phyloP scores from a whole-genome alignment of 1,140 invertebrate genomes.

The Orussus abietinus region DNA sequence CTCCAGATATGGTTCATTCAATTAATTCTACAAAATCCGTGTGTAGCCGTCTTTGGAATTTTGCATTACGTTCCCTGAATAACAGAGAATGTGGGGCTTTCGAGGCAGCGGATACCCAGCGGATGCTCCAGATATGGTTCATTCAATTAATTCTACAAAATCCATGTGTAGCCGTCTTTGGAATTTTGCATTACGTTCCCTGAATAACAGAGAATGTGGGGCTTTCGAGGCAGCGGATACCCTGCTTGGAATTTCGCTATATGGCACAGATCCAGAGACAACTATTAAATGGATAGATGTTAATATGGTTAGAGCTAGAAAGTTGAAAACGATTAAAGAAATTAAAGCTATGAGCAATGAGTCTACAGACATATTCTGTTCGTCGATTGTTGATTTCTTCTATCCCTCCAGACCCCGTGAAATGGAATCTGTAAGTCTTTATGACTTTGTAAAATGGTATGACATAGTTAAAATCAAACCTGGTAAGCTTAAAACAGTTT shows the following conservation, averaged over 20 bases:
- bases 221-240: slow-evolving; percentile 36
- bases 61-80: slow-evolving; percentile 24
- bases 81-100: no score
- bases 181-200: slow-evolving; percentile 19
- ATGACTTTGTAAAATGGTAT: slow-evolving; percentile 24
- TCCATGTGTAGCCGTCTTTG: slow-evolving; percentile 13
- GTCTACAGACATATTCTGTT: slow-evolving; percentile 28
- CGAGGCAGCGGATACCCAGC: no score
- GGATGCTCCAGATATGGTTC: slow-evolving; percentile 5
- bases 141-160: slow-evolving; percentile 15
- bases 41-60: slow-evolving; percentile 20
- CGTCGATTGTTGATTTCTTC: slow-evolving; percentile 26
- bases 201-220: slow-evolving; percentile 35
- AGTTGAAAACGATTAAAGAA: slow-evolving; percentile 27
- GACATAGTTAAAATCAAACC: slow-evolving; percentile 19
- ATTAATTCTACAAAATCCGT: slow-evolving; percentile 23
- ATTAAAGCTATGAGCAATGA: slow-evolving; percentile 21
- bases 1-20: slow-evolving; percentile 6
- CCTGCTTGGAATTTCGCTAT: slow-evolving; percentile 30
- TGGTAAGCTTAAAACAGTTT: neutral
- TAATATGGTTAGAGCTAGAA: slow-evolving; percentile 27
- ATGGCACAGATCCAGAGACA: slow-evolving; percentile 35
- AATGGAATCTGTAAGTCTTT: slow-evolving; percentile 17
- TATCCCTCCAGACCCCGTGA: slow-evolving; percentile 24
- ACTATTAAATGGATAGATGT: slow-evolving; percentile 39